Conservation (phyloP, 2,113 vertebrate species). For the Beaufortia kweichowensis region DNA sequence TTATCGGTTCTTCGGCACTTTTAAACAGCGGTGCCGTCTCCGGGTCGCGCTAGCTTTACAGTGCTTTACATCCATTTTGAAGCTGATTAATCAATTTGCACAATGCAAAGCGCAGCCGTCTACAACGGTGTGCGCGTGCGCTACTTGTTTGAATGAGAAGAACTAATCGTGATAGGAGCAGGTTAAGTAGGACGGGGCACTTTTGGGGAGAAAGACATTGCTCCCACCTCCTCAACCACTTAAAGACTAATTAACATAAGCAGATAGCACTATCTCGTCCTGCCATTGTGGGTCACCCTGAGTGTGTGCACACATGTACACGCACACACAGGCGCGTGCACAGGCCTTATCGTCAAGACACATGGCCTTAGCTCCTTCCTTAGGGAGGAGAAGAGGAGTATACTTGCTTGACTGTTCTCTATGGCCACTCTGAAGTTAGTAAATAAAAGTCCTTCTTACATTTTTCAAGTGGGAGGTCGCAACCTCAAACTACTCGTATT, state of each 20-base stretch:
- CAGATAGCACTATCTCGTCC: constrained; percentile 76
- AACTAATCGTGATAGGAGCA: constrained; percentile 72
- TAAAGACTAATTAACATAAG: constrained; percentile 78
- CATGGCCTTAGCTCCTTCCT: constrained; percentile 72
- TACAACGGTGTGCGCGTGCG: background rate
- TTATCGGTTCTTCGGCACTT: constrained; percentile 25
- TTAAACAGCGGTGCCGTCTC: constrained; percentile 61
- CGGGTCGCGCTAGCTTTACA: constrained; percentile 49
- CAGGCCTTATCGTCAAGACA: constrained; percentile 71
- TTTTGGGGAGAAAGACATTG: constrained; percentile 63
- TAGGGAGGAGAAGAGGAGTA: constrained; percentile 39
- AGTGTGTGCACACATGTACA: constrained; percentile 49
- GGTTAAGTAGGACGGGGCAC: constrained; percentile 72
- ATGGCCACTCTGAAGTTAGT: constrained; percentile 1
- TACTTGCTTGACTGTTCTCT: constrained; percentile 25
- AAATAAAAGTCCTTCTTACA: background rate
- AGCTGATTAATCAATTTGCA: constrained; percentile 73
- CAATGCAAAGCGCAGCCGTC: constrained; percentile 32
- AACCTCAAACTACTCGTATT: background rate
- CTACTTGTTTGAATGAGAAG: constrained; percentile 57
- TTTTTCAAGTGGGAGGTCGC: background rate
- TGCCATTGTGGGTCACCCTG: constrained; percentile 74
- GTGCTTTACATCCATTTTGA: constrained; percentile 73
- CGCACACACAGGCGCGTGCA: constrained; percentile 52
- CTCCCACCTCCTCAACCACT: constrained; percentile 69